A percentile compares a stretch with the other conserved stretches of the same genome.
Evolutionary conservation across 2,113 vertebrate genomes (phyloP).

Genomic region (Petaurus breviceps): DNA sequence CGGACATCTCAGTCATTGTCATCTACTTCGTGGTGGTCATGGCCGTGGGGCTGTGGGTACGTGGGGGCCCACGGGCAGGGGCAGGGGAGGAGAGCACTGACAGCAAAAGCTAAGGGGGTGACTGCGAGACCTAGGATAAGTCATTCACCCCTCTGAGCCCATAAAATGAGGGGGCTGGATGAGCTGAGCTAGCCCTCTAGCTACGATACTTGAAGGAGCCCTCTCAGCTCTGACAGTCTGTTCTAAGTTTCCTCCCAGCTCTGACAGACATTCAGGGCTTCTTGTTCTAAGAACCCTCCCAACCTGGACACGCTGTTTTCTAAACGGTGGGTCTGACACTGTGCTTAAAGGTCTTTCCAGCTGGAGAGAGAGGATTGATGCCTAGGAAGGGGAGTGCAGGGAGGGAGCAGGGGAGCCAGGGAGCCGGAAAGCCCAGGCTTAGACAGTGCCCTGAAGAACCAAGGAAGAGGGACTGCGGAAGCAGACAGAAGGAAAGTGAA

Average conservation of each 20-base stretch:
- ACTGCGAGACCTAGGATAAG: not conserved
- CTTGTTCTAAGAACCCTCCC: not conserved
- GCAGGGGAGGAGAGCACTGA: not conserved
- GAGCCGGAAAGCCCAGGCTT: no score
- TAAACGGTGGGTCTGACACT: no score
- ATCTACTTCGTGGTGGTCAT: constrained; percentile 95
- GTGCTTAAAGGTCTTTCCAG: not conserved
- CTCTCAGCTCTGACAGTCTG: no score
- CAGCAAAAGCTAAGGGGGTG: not conserved
- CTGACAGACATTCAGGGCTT: not conserved
- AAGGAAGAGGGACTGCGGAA: not conserved
- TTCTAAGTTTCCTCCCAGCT: not conserved
- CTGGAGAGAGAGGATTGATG: not conserved
- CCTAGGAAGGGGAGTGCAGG: not conserved
- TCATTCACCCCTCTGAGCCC: not conserved
- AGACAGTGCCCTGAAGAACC: no score
- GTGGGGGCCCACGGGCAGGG: constrained; percentile 68
- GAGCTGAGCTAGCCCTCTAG: no score
- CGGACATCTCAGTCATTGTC: constrained; percentile 95
- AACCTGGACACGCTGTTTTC: not conserved
- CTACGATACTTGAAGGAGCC: no score
- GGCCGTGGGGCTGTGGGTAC: constrained; percentile 94
- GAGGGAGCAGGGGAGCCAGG: not conserved
- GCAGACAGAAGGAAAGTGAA: not conserved
- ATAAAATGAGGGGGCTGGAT: not conserved